Evolutionary conservation across 1,140 invertebrate genomes (phyloP).

Genomic region (Colletes latitarsis): DNA sequence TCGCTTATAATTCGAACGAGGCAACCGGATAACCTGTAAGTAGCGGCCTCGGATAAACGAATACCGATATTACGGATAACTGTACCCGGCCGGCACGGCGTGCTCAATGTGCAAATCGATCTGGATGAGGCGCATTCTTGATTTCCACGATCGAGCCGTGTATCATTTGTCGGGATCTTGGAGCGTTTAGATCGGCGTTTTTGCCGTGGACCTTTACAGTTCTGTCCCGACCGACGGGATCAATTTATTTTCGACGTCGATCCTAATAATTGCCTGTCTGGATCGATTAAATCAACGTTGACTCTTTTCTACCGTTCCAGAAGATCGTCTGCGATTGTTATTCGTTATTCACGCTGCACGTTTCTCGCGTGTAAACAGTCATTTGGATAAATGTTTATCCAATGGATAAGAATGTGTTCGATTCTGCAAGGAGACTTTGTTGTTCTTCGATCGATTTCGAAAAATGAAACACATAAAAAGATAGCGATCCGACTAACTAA

Average conservation of each 20-base stretch:
- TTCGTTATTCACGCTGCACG: not conserved
- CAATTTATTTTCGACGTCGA: conserved; percentile 17
- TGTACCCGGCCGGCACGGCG: conserved; percentile 42
- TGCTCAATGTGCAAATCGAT: conserved; percentile 55
- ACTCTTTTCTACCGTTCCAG: not conserved
- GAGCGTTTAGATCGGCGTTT: conserved; percentile 22
- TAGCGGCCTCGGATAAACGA: conserved; percentile 56
- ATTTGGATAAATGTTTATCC: no score
- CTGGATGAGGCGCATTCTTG: conserved; percentile 39
- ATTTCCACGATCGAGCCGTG: conserved; percentile 21
- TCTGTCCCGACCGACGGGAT: not conserved
- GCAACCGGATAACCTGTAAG: conserved; percentile 49
- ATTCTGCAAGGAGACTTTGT: no score
- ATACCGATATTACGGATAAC: conserved; percentile 62
- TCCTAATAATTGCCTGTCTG: conserved; percentile 36
- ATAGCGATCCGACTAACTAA: no score
- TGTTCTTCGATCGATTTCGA: no score
- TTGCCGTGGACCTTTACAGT: not conserved
- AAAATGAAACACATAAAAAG: no score
- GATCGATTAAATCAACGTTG: conserved; percentile 21
- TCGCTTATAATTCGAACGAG: conserved; percentile 36
- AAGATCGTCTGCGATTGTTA: not conserved
- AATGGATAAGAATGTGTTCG: no score
- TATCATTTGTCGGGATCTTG: conserved; percentile 35
- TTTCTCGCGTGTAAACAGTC: no score